These are phyloP conservation scores for Pachypanchax playfairii DNA, from an alignment of 2,113 vertebrate genomes.

Conservation along the genomic window DNA sequence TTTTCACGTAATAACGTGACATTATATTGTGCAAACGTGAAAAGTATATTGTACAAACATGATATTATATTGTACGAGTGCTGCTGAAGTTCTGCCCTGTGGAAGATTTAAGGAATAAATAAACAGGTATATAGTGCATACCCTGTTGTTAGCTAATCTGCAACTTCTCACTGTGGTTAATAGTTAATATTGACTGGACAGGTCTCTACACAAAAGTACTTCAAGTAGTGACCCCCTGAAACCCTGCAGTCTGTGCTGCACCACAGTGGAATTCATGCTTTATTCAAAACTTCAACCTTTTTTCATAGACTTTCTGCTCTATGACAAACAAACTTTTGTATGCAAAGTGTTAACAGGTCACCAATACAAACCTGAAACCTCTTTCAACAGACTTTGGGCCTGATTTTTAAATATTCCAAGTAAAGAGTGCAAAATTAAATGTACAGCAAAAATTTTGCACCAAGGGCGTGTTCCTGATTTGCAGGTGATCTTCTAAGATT, in stretches of 20 bases:
- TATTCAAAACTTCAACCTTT: constrained; percentile 29
- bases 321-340: not conserved
- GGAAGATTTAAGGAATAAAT: constrained; percentile 28
- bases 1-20: too few species aligned
- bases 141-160: constrained; percentile 16
- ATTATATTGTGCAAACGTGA: too few species aligned
- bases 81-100: constrained; percentile 26
- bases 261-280: constrained; percentile 23
- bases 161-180: constrained; percentile 24
- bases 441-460: too few species aligned
- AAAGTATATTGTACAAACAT: too few species aligned
- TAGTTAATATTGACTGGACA: constrained; percentile 45
- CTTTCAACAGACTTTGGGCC: too few species aligned
- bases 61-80: too few species aligned
- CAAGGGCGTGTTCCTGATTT: too few species aligned
- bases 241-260: constrained; percentile 16
- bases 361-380: not conserved
- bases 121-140: constrained; percentile 6
- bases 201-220: constrained; percentile 15
- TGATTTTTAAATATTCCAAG: too few species aligned
- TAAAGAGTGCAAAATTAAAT: too few species aligned
- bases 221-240: constrained; percentile 18
- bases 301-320: constrained; percentile 1
- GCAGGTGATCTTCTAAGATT: too few species aligned
- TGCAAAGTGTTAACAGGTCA: not conserved